These are phyloP conservation scores for Liopterus haemorrhoidalis DNA, from an alignment of 2,888 invertebrate species.

Conservation along the genomic window DNA sequence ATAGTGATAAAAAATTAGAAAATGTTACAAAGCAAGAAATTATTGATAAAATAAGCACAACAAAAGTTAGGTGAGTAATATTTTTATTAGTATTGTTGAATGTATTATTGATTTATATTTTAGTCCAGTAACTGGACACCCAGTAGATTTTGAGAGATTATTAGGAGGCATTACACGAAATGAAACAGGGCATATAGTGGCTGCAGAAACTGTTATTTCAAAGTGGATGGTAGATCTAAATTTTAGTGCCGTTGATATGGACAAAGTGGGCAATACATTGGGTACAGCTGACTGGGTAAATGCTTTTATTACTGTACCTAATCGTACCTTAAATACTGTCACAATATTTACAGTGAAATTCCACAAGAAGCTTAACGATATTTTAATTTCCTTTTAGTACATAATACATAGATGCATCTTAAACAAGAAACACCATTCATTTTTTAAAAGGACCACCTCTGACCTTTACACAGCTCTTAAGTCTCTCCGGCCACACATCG, in stretches of 20 bases:
- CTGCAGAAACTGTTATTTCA: conserved; percentile 58
- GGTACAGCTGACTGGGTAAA: conserved; percentile 72
- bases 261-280: conserved; percentile 62
- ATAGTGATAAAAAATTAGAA: conserved; percentile 49
- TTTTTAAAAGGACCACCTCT: too few species aligned
- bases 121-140: conserved; percentile 62
- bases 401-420: too few species aligned
- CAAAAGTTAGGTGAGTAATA: conserved; percentile 45
- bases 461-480: too few species aligned
- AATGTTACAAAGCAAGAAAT: conserved; percentile 57
- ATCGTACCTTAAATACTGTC: too few species aligned
- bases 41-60: conserved; percentile 53
- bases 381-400: too few species aligned
- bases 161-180: conserved; percentile 58
- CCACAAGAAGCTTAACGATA: too few species aligned
- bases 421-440: too few species aligned
- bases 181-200: conserved; percentile 55
- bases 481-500: too few species aligned
- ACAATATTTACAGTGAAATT: too few species aligned
- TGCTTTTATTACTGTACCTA: conserved; percentile 13
- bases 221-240: conserved; percentile 62
- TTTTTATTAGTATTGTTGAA: conserved; percentile 6
- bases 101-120: conserved; percentile 26
- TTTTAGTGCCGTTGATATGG: conserved; percentile 60
- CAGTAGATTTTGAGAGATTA: conserved; percentile 56